Conservation (phyloP, 2,797 vertebrate species). For the Periophthalmus magnuspinnatus region DNA sequence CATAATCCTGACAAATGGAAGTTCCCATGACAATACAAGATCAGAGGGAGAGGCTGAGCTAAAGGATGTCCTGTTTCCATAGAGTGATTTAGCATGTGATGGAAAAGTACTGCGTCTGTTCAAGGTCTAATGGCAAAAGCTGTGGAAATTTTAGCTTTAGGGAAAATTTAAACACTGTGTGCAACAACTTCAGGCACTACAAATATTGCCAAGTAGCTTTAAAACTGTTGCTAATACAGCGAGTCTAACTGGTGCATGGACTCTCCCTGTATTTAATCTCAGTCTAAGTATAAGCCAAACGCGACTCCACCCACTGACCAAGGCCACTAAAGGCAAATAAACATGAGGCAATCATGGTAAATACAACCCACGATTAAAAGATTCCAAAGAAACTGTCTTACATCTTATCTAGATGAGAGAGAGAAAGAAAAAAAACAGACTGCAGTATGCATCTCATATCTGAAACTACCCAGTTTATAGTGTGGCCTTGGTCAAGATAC, state of each 20-base stretch:
- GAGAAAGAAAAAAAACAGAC: slow-evolving; percentile 5
- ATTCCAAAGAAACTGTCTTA: neutral
- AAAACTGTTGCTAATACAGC: slow-evolving; percentile 4
- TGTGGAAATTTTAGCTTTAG: neutral
- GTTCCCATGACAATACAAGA: slow-evolving; percentile 43
- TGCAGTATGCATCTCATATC: neutral
- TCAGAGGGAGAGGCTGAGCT: slow-evolving; percentile 50
- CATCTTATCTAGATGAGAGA: slow-evolving; percentile 26
- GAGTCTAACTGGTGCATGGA: slow-evolving; percentile 23
- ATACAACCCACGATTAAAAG: neutral
- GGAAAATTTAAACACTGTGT: neutral
- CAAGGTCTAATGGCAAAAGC: slow-evolving; percentile 16
- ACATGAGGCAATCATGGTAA: slow-evolving; percentile 1
- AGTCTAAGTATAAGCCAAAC: slow-evolving; percentile 39
- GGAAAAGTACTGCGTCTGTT: slow-evolving; percentile 47
- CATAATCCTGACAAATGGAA: slow-evolving; percentile 22
- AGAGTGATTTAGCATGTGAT: slow-evolving; percentile 27
- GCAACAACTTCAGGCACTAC: neutral
- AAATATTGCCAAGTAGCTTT: neutral
- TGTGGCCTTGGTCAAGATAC: no score
- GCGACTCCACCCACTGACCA: slow-evolving; percentile 40
- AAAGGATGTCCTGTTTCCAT: slow-evolving; percentile 67
- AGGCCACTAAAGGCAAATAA: slow-evolving; percentile 36
- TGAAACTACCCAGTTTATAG: no score
- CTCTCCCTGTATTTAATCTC: slow-evolving; percentile 34